phyloP scores from a whole-genome alignment of 37 sponge, comb jelly and placozoan genomes.

The Cladorhizidae sp. region DNA sequence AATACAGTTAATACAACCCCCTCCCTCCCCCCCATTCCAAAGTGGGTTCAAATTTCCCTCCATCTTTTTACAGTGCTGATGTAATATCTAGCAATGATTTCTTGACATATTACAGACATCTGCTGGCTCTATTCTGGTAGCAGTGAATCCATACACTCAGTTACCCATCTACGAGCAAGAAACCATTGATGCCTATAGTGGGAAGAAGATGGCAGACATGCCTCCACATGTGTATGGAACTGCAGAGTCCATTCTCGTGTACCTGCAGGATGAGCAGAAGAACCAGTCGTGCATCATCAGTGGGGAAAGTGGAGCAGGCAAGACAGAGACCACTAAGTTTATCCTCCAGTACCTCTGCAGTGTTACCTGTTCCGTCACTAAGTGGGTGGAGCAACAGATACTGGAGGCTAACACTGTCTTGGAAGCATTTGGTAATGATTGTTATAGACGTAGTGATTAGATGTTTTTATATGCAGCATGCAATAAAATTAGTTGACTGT shows the following conservation, averaged over 20 bases:
- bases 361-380: constrained; percentile 80
- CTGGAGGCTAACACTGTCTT: constrained; percentile 92
- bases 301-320: constrained; percentile 97
- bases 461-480: too few species aligned
- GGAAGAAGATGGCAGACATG: constrained; percentile 77
- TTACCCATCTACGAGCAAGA: constrained; percentile 82
- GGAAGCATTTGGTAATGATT: constrained; percentile 90
- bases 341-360: constrained; percentile 94
- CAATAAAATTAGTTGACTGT: constrained; percentile 10
- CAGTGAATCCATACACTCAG: constrained; percentile 91
- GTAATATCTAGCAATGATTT: too few species aligned
- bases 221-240: constrained; percentile 94
- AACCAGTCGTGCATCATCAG: constrained; percentile 96
- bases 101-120: constrained; percentile 90
- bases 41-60: too few species aligned
- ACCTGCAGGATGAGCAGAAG: constrained; percentile 60
- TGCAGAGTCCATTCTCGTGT: constrained; percentile 81
- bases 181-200: constrained; percentile 69
- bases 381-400: constrained; percentile 96
- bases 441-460: neutral
- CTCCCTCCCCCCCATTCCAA: too few species aligned
- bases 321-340: constrained; percentile 97
- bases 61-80: too few species aligned
- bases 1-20: too few species aligned
- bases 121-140: constrained; percentile 92